A percentile compares a stretch with the other conserved stretches of the same genome.
Conservation (phyloP, 2,113 vertebrate genomes). For the Stictonetta naevosa region DNA sequence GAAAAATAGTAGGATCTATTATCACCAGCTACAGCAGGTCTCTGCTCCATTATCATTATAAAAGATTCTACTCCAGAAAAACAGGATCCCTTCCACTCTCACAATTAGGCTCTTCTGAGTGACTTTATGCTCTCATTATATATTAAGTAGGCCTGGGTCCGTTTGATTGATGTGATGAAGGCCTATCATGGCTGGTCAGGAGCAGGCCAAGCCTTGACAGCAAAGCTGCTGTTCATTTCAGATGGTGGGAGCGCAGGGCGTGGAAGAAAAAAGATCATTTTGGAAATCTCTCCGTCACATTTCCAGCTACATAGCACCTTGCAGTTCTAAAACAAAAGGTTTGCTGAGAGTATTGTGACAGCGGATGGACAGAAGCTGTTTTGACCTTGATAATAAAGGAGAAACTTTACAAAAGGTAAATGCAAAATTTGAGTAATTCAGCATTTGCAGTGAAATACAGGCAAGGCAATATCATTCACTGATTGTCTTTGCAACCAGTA, state of each 20-base stretch:
- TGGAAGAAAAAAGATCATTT: neutral
- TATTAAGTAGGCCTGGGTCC: neutral
- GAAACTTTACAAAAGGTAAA: neutral
- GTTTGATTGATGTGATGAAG: neutral
- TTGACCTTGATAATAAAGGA: constrained; percentile 32
- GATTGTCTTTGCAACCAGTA: neutral
- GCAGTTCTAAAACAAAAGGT: neutral
- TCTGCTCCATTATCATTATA: neutral
- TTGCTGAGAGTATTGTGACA: neutral
- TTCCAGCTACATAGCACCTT: neutral
- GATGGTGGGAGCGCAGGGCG: neutral
- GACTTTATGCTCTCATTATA: neutral
- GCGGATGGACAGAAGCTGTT: neutral
- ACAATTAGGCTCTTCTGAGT: neutral
- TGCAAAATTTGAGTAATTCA: neutral
- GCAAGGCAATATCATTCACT: neutral
- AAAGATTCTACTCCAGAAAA: neutral
- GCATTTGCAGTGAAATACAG: neutral
- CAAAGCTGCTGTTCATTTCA: neutral
- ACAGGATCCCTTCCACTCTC: neutral
- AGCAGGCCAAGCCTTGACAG: constrained; percentile 17
- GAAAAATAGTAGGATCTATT: neutral
- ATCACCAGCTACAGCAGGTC: neutral
- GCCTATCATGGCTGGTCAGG: neutral
- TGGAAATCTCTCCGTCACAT: neutral